phyloP scores from a whole-genome alignment of 2,113 vertebrate genomes.

The Lagopus leucura region DNA sequence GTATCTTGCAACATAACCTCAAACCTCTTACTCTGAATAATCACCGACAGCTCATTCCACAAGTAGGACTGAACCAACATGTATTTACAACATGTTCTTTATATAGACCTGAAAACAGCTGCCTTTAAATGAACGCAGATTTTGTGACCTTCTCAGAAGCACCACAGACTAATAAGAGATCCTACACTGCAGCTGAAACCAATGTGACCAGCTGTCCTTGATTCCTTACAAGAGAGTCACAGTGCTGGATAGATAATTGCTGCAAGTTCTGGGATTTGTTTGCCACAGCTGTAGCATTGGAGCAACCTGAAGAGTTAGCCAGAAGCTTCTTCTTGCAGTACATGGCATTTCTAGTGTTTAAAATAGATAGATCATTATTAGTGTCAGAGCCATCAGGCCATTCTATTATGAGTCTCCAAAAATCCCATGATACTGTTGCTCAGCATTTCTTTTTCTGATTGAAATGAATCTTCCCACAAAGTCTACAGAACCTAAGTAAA shows the following conservation, averaged over 20 bases:
- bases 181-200: not conserved
- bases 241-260: not conserved
- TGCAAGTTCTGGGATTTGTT: not conserved
- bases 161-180: not conserved
- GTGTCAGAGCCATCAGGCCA: not conserved
- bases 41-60: accelerated
- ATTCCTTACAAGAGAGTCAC: not conserved
- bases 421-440: accelerated
- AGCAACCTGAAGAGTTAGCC: not conserved
- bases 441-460: not conserved
- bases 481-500: not conserved
- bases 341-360: not conserved
- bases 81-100: not conserved
- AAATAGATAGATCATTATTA: not conserved
- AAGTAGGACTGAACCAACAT: not conserved
- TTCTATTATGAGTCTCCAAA: not conserved
- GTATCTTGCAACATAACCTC: not conserved
- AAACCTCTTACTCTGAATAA: not conserved
- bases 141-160: not conserved
- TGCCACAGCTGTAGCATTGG: not conserved
- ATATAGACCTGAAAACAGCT: accelerated
- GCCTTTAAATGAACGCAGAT: accelerated
- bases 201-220: not conserved
- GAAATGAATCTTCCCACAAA: not conserved
- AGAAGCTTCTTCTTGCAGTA: not conserved